Evolutionary conservation across 2,113 vertebrate species (phyloP).

Genomic region (Columba livia): DNA sequence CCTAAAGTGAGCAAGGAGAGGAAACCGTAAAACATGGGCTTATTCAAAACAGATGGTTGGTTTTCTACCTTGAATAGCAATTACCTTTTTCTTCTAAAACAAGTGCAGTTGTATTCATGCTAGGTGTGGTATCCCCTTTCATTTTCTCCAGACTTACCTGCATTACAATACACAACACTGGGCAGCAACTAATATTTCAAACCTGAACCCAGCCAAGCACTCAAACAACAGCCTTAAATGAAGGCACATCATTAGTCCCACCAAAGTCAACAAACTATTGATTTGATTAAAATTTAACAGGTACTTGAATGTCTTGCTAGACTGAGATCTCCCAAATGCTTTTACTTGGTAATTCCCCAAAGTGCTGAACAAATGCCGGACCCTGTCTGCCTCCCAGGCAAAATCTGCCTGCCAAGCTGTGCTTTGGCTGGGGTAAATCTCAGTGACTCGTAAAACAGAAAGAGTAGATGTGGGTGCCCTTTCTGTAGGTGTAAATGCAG

Average conservation of each 20-base stretch:
- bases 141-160: background rate
- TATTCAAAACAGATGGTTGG: background rate
- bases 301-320: background rate
- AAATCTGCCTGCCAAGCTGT: background rate
- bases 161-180: background rate
- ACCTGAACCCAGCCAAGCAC: background rate
- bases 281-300: constrained; percentile 38
- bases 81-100: constrained; percentile 18
- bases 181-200: background rate
- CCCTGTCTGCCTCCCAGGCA: background rate
- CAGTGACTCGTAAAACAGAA: background rate
- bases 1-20: background rate
- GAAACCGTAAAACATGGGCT: background rate
- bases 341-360: background rate
- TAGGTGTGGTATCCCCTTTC: background rate
- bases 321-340: background rate
- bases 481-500: background rate
- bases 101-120: background rate
- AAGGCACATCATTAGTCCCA: background rate
- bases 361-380: background rate
- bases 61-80: background rate
- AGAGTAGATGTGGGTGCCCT: fast-evolving
- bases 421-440: background rate
- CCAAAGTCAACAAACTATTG: background rate
- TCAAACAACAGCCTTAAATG: background rate